Evolutionary conservation across 1,140 invertebrate species (phyloP).

Genomic region (Eueides isabella): DNA sequence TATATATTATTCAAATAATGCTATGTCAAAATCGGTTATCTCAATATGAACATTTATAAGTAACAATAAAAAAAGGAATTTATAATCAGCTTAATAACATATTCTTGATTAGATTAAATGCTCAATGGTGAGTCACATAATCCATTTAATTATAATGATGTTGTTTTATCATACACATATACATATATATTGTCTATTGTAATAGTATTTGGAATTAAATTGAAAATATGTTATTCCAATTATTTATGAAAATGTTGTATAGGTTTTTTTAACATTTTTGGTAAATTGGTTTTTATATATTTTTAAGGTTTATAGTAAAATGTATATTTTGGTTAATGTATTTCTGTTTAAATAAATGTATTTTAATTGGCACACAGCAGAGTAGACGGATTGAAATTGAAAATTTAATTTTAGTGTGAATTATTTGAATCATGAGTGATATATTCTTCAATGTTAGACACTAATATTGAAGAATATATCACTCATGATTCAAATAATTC

Average conservation of each 20-base stretch:
- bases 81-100: constrained; percentile 17
- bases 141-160: constrained; percentile 1
- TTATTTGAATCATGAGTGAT: too few relatives aligned
- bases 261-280: too few relatives aligned
- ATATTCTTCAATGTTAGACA: too few relatives aligned
- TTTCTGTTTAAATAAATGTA: too few relatives aligned
- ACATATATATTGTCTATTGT: background rate
- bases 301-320: too few relatives aligned
- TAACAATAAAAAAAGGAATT: background rate
- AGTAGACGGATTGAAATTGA: too few relatives aligned
- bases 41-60: background rate
- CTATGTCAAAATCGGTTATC: background rate
- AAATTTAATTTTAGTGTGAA: too few relatives aligned
- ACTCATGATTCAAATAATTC: too few relatives aligned
- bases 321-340: too few relatives aligned
- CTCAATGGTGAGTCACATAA: constrained; percentile 19
- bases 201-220: background rate
- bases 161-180: background rate
- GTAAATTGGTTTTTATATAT: too few relatives aligned
- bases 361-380: too few relatives aligned
- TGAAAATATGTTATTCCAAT: background rate
- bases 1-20: constrained; percentile 4
- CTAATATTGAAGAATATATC: too few relatives aligned
- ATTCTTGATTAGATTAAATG: constrained; percentile 27
- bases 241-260: background rate